These are phyloP conservation scores for Baronia brevicornis DNA, from an alignment of 2,888 invertebrate species.

Conservation along the genomic window DNA sequence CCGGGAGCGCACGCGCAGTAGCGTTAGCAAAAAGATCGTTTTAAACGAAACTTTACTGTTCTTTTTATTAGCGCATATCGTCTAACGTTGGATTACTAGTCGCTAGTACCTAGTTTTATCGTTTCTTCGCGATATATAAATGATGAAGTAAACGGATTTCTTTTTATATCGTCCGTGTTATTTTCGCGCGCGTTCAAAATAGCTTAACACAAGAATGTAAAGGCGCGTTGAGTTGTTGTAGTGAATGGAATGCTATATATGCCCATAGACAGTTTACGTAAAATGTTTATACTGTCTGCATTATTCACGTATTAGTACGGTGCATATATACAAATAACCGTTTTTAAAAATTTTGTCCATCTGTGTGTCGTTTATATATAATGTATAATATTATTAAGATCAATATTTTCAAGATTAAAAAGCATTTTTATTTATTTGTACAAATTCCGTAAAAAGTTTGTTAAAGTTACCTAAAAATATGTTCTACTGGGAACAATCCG, in stretches of 20 bases:
- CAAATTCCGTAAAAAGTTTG: too few relatives aligned
- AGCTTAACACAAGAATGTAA: constrained; percentile 9
- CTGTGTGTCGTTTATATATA: too few relatives aligned
- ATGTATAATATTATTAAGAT: too few relatives aligned
- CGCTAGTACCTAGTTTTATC: constrained; percentile 15
- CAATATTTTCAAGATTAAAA: too few relatives aligned
- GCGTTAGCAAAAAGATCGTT: constrained; percentile 28
- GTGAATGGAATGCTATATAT: constrained; percentile 3
- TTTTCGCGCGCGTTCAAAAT: constrained; percentile 8
- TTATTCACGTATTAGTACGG: too few relatives aligned
- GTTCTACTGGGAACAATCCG: too few relatives aligned
- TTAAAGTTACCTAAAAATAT: too few relatives aligned
- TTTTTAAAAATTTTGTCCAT: too few relatives aligned
- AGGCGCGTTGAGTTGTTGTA: not conserved
- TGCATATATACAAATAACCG: too few relatives aligned
- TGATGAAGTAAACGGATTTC: not conserved
- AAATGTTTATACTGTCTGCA: too few relatives aligned
- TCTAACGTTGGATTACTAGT: constrained; percentile 19
- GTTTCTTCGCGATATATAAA: constrained; percentile 6
- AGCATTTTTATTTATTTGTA: too few relatives aligned
- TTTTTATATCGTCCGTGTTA: not conserved
- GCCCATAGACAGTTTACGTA: too few relatives aligned
- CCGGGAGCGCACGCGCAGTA: constrained; percentile 31
- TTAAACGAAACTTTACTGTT: constrained; percentile 19
- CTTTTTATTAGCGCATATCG: constrained; percentile 16